Evolutionary conservation across 2,113 vertebrate genomes (phyloP).

Genomic region (Cyprinus carpio): DNA sequence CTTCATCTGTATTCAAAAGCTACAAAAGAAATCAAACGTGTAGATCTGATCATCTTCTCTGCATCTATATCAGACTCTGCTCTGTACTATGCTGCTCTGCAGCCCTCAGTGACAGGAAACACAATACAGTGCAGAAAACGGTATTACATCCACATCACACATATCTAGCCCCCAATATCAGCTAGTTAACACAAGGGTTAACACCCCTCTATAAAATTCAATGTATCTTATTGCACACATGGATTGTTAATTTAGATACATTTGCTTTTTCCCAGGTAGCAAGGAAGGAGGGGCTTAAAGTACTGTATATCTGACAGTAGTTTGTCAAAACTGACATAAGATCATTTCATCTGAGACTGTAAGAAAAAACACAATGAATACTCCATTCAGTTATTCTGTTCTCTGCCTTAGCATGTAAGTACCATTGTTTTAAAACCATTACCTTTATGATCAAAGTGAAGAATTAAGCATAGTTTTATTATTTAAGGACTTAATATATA

Average conservation of each 20-base stretch:
- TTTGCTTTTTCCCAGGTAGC: not conserved
- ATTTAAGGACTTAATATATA: not conserved
- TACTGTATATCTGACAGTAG: not conserved
- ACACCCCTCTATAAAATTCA: too few species aligned
- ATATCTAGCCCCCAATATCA: too few species aligned
- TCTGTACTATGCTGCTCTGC: too few species aligned
- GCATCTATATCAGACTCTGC: too few species aligned
- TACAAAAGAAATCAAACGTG: not conserved
- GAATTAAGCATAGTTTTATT: not conserved
- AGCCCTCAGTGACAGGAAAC: too few species aligned
- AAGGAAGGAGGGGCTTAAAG: not conserved
- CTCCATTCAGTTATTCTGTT: not conserved
- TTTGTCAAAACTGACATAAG: not conserved
- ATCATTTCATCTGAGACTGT: not conserved
- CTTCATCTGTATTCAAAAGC: not conserved
- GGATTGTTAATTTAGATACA: not conserved
- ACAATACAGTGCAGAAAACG: too few species aligned
- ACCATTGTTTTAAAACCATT: too few species aligned
- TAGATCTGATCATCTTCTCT: too few species aligned
- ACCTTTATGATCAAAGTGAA: not conserved
- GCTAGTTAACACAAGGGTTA: too few species aligned
- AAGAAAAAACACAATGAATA: not conserved
- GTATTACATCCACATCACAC: too few species aligned
- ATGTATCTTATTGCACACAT: too few species aligned
- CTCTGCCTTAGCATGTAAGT: constrained; percentile 1